phyloP scores from a whole-genome alignment of 1,140 invertebrate genomes.

The Stenopsyche tienmushanensis region DNA sequence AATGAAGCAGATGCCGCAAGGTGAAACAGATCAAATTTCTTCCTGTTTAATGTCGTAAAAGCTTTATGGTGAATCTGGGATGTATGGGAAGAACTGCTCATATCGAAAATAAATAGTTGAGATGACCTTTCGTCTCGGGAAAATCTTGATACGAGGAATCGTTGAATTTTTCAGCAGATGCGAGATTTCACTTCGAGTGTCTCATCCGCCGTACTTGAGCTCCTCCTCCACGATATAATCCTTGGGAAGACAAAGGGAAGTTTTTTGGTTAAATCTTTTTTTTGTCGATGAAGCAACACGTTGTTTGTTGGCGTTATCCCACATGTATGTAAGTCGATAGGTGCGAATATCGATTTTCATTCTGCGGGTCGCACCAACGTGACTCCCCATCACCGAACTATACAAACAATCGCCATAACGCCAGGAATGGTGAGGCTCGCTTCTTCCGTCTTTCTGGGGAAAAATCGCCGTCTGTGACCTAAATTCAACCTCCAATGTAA shows the following conservation, averaged over 20 bases:
- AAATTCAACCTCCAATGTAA: background rate
- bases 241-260: too few species aligned
- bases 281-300: background rate
- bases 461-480: background rate
- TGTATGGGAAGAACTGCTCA: too few species aligned
- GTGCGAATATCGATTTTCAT: conserved; percentile 8
- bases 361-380: conserved; percentile 13
- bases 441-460: background rate
- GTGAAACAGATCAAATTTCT: too few species aligned
- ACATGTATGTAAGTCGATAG: background rate
- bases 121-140: too few species aligned
- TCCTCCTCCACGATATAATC: too few species aligned
- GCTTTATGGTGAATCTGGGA: too few species aligned
- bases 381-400: conserved; percentile 19
- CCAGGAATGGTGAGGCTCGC: background rate
- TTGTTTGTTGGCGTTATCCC: background rate
- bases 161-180: background rate
- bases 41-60: too few species aligned
- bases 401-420: conserved; percentile 4
- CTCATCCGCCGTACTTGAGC: too few species aligned
- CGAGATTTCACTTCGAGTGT: too few species aligned
- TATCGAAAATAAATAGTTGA: too few species aligned
- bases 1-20: too few species aligned
- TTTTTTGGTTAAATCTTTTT: background rate
- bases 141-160: background rate